Conservation (phyloP, 2,797 vertebrate genomes). For the Hippoglossus hippoglossus region DNA sequence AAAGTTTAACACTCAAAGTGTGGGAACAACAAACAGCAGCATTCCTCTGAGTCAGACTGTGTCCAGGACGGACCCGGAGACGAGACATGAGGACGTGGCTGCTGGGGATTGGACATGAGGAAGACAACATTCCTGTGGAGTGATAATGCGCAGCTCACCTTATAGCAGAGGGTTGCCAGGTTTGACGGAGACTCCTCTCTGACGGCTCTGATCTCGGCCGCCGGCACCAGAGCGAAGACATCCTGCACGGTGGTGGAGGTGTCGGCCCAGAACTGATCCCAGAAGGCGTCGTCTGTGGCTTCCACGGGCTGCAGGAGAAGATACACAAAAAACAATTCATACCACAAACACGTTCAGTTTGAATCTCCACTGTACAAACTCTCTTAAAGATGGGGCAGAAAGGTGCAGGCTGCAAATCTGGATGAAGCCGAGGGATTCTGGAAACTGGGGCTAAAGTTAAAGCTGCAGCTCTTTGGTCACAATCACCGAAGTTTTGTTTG, state of each 20-base stretch:
- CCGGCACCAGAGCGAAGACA: slow-evolving; percentile 94
- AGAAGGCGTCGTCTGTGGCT: slow-evolving; percentile 93
- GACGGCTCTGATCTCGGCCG: slow-evolving; percentile 95
- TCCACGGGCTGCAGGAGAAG: slow-evolving; percentile 88
- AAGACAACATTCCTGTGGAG: too few relatives aligned
- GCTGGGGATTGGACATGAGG: too few relatives aligned
- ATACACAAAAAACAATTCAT: background rate
- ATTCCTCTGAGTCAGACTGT: slow-evolving; percentile 53
- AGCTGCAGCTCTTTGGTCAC: too few relatives aligned
- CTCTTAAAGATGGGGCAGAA: too few relatives aligned
- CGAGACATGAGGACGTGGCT: too few relatives aligned
- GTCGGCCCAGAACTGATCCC: slow-evolving; percentile 97
- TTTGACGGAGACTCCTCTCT: slow-evolving; percentile 97
- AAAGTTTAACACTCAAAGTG: slow-evolving; percentile 13
- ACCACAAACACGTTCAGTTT: too few relatives aligned
- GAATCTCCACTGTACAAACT: too few relatives aligned
- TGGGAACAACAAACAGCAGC: slow-evolving; percentile 69
- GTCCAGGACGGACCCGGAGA: slow-evolving; percentile 35
- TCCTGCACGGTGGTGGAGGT: slow-evolving; percentile 91
- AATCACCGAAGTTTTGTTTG: too few relatives aligned
- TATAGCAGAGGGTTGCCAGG: slow-evolving; percentile 96
- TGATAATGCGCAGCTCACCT: slow-evolving; percentile 80
- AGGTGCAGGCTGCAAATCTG: too few relatives aligned
- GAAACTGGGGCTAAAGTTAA: too few relatives aligned
- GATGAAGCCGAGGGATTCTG: too few relatives aligned